A percentile compares a stretch with the other conserved stretches of the same genome.
These are phyloP conservation scores for Peromyscus eremicus DNA, from an alignment of 2,797 vertebrate species.

Conservation along the genomic window DNA sequence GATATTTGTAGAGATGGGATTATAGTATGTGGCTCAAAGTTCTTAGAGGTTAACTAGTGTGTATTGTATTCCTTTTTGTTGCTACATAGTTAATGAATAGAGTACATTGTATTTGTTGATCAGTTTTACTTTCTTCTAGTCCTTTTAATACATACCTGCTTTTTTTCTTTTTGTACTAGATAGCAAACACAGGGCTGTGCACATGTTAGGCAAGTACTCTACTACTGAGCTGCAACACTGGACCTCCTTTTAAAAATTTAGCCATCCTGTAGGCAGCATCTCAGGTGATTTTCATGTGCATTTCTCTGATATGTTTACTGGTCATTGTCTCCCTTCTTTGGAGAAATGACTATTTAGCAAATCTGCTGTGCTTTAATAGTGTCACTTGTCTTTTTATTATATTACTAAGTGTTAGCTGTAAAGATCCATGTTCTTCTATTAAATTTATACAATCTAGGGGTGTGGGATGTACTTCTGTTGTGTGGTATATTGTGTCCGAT, in stretches of 20 bases:
- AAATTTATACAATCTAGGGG: neutral
- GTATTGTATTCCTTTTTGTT: conserved; percentile 28
- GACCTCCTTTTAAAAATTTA: conserved; percentile 5
- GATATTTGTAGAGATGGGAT: neutral
- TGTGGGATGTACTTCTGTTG: neutral
- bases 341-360: neutral
- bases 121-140: neutral
- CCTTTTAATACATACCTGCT: neutral
- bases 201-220: neutral
- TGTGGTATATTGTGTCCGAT: neutral
- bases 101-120: neutral
- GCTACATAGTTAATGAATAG: neutral
- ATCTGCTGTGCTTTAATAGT: neutral
- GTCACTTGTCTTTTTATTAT: neutral
- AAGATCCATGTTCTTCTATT: neutral
- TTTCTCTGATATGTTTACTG: conserved; percentile 19
- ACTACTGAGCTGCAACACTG: neutral
- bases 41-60: conserved; percentile 31
- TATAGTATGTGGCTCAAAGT: neutral
- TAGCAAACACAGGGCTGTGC: neutral
- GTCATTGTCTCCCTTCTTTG: neutral
- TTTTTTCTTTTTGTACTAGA: neutral
- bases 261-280: neutral
- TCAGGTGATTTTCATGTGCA: neutral
- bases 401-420: neutral